Evolutionary conservation across 2,888 invertebrate species (phyloP).

Genomic region (Drosophila antonietae): DNA sequence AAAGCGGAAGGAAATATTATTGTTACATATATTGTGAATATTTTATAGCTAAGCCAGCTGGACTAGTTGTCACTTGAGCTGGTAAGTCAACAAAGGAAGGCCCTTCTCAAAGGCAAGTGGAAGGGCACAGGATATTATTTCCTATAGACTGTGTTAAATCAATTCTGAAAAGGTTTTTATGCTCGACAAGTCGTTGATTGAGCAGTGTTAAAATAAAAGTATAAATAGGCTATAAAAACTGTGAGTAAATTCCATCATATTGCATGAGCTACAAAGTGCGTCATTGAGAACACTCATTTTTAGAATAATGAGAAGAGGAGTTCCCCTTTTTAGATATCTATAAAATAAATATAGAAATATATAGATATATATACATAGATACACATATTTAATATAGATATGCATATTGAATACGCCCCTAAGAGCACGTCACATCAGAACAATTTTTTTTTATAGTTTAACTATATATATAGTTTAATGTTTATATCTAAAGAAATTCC

Average conservation of each 20-base stretch:
- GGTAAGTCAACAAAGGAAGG: conserved; percentile 10
- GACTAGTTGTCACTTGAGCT: not conserved
- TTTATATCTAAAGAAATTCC: not conserved
- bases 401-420: not conserved
- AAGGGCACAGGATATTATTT: not conserved
- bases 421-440: not conserved
- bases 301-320: not conserved
- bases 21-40: conserved; percentile 13
- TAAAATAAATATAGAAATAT: not conserved
- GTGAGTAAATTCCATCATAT: not conserved
- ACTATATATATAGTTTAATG: not conserved
- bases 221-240: conserved; percentile 2
- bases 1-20: conserved; percentile 4
- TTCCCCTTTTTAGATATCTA: too few relatives aligned
- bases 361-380: not conserved
- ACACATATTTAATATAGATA: not conserved
- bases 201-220: conserved; percentile 6
- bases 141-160: conserved; percentile 5
- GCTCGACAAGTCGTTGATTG: not conserved
- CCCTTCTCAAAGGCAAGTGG: not conserved
- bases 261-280: not conserved
- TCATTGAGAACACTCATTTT: not conserved
- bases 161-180: conserved; percentile 6
- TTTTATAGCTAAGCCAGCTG: conserved; percentile 3
- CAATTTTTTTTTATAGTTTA: too few relatives aligned